Evolutionary conservation across 1,140 invertebrate genomes (phyloP).

Genomic region (Aethina tumida): DNA sequence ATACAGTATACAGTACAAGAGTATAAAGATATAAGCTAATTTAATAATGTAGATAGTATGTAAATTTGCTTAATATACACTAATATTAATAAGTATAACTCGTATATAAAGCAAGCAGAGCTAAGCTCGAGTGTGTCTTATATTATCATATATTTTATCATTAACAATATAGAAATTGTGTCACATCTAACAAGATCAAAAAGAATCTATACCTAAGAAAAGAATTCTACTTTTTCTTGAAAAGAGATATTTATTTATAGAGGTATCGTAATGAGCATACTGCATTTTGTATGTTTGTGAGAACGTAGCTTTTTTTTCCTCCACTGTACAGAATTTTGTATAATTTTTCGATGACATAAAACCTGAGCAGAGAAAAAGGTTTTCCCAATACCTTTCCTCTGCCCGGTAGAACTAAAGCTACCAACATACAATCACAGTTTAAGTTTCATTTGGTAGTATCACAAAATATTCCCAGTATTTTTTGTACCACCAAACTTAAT

Average conservation of each 20-base stretch:
- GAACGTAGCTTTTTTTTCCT: no score
- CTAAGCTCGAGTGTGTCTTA: constrained; percentile 22
- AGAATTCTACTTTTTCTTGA: no score
- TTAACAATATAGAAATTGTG: no score
- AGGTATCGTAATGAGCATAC: no score
- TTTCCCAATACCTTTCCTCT: constrained; percentile 35
- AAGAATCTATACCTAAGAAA: no score
- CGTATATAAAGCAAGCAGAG: constrained; percentile 16
- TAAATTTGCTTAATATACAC: constrained; percentile 9
- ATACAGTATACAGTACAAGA: constrained; percentile 27
- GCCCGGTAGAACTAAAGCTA: constrained; percentile 21
- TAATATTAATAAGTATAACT: constrained; percentile 13
- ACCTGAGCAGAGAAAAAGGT: constrained; percentile 29
- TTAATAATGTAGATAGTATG: constrained; percentile 9
- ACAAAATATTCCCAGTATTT: constrained; percentile 37
- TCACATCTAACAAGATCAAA: no score
- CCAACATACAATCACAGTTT: constrained; percentile 32
- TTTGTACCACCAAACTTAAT: constrained; percentile 35
- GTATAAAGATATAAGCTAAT: constrained; percentile 27
- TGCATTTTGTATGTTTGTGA: no score
- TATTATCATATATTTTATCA: no score
- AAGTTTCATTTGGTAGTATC: constrained; percentile 32
- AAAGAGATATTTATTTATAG: no score
- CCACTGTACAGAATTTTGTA: no score
- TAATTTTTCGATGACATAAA: constrained; percentile 15